Base-by-base conservation (phyloP, 2,888 invertebrate genomes). In the Clepsis dumicolana region DNA sequence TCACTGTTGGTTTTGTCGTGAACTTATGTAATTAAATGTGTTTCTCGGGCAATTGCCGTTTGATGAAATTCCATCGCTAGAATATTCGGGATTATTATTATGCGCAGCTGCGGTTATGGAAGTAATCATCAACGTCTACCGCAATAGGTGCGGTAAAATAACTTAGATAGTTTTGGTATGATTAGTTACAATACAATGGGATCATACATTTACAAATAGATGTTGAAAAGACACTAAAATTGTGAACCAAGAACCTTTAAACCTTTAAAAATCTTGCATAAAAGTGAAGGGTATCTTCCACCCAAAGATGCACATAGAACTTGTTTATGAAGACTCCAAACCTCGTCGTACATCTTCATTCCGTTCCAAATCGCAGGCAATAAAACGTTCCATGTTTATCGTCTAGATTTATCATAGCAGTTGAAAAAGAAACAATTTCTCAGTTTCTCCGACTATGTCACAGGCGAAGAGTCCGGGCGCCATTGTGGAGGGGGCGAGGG, bases 381-480 rank as follows among this genome's bases (percentile, higher is more conserved):
- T 64, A 68, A 68, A 64, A 62, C 41, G 61, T 52, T 62, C 56
- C 65, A 53, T 57, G 62, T 70, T 70, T 66, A 65, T 63, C 65
- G 65, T 32, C 41, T 52, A 66, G 62, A 65, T 65, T 65, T 63
- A 57, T 70, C 62, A 57, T 64, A 64, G 70, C 41, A 59, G 57
- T 35, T 61, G 62, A 48, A 62, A 64, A 57, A 68, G 67, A 57
- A 63, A 67, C 67, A 57, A 63, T 67, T 48, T 63, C 56, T 53
- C 67, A 57, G 57, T 67, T 48, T 63, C 56, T 53, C 25, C 54
- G 53, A 29, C 70, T 63, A 24, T 63, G 62, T 48, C 65, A 65
- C 67, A 65, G 66, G 65, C 65, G 12, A 62, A 64, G 70, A 72
- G 70, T 74, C 74, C 73, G 75, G 78, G 72, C 71, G 48, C 71